Evolutionary conservation across 2,888 invertebrate species (phyloP), one percentile per base, ranked within the genome.

Genomic region (Rhyacophila evoluta): DNA sequence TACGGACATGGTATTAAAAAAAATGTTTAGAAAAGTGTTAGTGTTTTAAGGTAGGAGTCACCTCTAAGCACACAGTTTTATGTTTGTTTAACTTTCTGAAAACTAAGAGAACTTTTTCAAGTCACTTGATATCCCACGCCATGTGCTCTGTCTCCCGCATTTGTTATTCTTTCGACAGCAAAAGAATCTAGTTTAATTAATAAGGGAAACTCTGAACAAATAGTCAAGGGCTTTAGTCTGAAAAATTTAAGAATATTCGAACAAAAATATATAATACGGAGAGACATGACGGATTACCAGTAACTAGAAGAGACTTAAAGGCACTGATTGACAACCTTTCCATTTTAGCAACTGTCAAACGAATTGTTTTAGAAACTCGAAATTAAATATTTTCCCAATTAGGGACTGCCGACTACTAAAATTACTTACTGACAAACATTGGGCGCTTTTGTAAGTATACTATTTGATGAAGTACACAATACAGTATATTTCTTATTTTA

Each of bases 111-210:
- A 55, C 6, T 29, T 69, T 29, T 19, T 72, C 25, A 41, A 76
- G 72, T 72, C 11, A 33, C 72, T 36, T 36, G 38, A 79, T 33
- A 77, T 36, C 41, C 37, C 41, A 33, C 29, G 37, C 79, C 79
- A 73, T 73, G 67, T 73, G 79, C 74, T 19, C 69, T 77, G 72
- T 69, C 73, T 77, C 67, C 29, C 27, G 72, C 77, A 77, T 77
- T 55, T 79, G 73, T 72, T 79, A 41, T 73, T 76, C 70, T 76
- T 77, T 74, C 39, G 38, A 1, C 8, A 55, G 55, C 68, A 41
- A 76, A 75, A 76, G 76, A 77, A 80, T 80, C 74, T 74, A 27
- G 28, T 77, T 72, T 67, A 80, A 80, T 80, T 80, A 80, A 80
- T 79, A 79, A 76, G 77, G 74, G 79, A 80, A 74, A 37, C 77